These are phyloP conservation scores for Paramormyrops hopkinsi DNA, from an alignment of 2,797 vertebrate genomes.

Conservation along the genomic window DNA sequence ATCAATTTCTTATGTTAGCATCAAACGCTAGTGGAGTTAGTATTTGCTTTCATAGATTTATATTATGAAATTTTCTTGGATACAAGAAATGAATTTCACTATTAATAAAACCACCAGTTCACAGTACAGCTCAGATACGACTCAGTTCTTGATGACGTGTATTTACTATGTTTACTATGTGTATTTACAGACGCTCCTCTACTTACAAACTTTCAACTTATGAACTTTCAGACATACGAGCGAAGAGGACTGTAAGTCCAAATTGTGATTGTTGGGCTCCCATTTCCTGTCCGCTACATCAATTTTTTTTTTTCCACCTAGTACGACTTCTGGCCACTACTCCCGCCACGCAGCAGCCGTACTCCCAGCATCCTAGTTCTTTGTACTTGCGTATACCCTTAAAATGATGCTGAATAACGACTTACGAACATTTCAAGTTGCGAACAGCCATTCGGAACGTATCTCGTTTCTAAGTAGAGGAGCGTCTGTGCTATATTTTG, in stretches of 20 bases:
- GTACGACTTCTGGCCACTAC: too few relatives aligned
- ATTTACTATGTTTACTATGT: background rate
- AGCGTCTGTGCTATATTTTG: background rate
- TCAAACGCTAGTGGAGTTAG: background rate
- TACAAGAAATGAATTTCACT: background rate
- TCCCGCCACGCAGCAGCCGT: rapidly evolving
- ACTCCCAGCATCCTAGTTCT: too few relatives aligned
- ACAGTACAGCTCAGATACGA: background rate
- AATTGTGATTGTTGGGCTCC: too few relatives aligned
- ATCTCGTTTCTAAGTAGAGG: background rate
- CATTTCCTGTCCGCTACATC: too few relatives aligned
- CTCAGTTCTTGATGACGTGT: background rate
- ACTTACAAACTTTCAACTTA: too few relatives aligned
- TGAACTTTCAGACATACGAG: too few relatives aligned
- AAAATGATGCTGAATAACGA: too few relatives aligned
- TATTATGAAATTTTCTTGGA: background rate
- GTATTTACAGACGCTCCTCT: background rate
- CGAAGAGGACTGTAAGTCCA: too few relatives aligned
- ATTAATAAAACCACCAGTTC: background rate
- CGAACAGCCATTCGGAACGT: too few relatives aligned
- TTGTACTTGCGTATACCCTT: too few relatives aligned
- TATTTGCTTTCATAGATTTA: background rate
- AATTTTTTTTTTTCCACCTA: too few relatives aligned
- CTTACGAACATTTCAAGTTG: too few relatives aligned
- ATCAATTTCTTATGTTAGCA: background rate